Base-by-base conservation (phyloP, 2,888 invertebrate genomes). In the Pristionchus entomophagus region DNA sequence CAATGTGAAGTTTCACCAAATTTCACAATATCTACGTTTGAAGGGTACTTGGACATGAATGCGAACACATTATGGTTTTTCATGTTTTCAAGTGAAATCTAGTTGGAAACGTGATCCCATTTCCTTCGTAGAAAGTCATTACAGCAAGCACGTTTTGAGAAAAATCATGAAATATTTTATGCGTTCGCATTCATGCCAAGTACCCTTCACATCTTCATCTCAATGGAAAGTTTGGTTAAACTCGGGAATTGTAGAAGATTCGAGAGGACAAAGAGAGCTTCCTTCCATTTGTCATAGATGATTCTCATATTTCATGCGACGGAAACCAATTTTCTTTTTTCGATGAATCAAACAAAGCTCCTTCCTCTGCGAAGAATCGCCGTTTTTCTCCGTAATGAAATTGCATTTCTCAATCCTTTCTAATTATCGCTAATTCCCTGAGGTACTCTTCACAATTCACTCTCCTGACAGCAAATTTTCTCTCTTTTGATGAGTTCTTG, bases 291-390 rank as follows among this genome's bases (percentile, higher is more conserved):
- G 41, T n/a, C n/a, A 41, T 73, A 12, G 73, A 45, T n/a, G 41
- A 73, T 45, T 38, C 73, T 73, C 73, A 73, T 73, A 73, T 73
- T 73, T 73, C 73, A 73, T 73, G 29, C 73, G 12, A n/a, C 41
- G 73, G 41, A n/a, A 73, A 73, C 73, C 73, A 73, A 73, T 73
- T 73, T 69, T 73, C 73, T 26, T 26, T n/a, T n/a, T 65, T 19
- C 65, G 22, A 4, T 5, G 35, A 65, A n/a, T 65, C 19, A 65
- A 65, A 35, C 65, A 65, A 65, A 65, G 32, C 17, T 26, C 32
- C 26, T 17, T 19, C 26, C 56, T n/a, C 26, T 2, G 56, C 5
- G 35, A 35, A 22, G 35, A 35, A 35, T 35, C 19, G 17, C 35
- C 32, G 65, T 19, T 35, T 29, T 19, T 65, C 35, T 38, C 19